Conservation (phyloP, 2,888 invertebrate species). For the Hyppa rectilinea region DNA sequence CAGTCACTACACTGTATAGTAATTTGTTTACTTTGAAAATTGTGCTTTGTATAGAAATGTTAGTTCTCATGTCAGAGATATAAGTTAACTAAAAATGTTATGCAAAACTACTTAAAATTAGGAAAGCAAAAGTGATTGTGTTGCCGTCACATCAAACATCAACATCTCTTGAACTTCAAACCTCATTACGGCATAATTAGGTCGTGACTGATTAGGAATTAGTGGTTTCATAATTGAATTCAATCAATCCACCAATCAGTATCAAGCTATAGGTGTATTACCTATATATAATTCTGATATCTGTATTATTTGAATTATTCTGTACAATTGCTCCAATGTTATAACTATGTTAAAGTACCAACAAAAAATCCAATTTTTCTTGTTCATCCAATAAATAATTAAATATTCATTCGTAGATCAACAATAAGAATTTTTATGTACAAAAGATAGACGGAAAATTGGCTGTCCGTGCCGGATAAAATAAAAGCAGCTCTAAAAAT, state of each 20-base stretch:
- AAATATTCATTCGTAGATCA: conserved; percentile 32
- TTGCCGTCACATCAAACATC: too few relatives aligned
- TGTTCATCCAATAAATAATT: conserved; percentile 17
- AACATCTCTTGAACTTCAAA: conserved; percentile 25
- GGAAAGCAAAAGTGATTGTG: not conserved
- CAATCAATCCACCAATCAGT: conserved; percentile 3
- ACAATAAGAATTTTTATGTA: conserved; percentile 31
- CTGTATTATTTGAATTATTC: not conserved
- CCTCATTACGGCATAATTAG: conserved; percentile 28
- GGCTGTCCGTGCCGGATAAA: conserved; percentile 6
- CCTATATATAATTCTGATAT: not conserved
- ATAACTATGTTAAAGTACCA: not conserved
- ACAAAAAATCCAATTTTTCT: conserved; percentile 8
- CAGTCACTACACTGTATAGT: not conserved
- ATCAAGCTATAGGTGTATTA: not conserved
- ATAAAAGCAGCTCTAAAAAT: conserved; percentile 26
- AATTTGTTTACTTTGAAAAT: not conserved
- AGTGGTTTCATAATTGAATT: conserved; percentile 19
- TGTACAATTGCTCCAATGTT: not conserved
- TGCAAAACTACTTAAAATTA: not conserved
- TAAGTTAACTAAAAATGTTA: not conserved
- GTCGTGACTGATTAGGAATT: conserved; percentile 17
- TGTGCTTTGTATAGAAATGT: not conserved
- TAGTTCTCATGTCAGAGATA: not conserved
- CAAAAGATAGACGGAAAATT: conserved; percentile 16